These are phyloP conservation scores for Psittacula echo DNA, from an alignment of 2,797 vertebrate species.

Conservation along the genomic window DNA sequence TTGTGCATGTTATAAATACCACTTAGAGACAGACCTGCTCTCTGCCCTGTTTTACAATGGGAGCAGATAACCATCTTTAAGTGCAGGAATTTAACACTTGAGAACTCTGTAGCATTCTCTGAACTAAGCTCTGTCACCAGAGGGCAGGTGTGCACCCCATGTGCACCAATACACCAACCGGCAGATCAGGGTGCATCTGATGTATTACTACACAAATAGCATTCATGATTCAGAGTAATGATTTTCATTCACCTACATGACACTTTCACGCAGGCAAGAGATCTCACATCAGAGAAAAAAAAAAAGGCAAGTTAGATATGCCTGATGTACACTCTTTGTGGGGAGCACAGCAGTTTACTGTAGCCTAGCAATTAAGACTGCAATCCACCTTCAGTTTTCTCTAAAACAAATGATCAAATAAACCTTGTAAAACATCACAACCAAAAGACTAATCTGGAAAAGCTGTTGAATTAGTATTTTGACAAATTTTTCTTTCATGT, in stretches of 20 bases:
- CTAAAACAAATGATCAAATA: background rate
- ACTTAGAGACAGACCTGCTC: background rate
- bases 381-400: background rate
- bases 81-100: background rate
- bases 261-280: background rate
- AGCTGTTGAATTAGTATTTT: background rate
- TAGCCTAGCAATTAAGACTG: background rate
- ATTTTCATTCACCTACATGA: background rate
- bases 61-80: background rate
- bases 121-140: background rate
- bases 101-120: too few relatives aligned
- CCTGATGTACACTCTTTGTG: background rate
- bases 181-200: background rate
- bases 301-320: background rate
- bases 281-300: background rate
- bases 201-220: background rate
- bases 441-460: background rate
- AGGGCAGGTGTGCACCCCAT: background rate
- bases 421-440: background rate
- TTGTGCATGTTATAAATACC: background rate
- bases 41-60: background rate
- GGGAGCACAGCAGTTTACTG: background rate
- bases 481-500: background rate
- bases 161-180: background rate
- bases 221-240: background rate